These are phyloP conservation scores for Gymnosoma rotundatum DNA, from an alignment of 2,888 invertebrate genomes.

Conservation along the genomic window DNA sequence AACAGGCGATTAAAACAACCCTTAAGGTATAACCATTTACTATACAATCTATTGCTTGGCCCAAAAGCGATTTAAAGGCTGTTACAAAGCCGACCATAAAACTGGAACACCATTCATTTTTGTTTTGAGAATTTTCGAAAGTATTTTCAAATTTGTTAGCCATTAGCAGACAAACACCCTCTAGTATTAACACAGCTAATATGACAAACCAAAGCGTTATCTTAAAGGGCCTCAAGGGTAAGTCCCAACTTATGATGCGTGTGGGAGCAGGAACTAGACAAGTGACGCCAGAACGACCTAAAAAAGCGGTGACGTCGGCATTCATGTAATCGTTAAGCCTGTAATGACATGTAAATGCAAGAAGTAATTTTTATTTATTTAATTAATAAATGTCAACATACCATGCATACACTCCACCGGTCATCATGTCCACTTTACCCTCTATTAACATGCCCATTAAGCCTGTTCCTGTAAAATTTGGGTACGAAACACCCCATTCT, in stretches of 20 bases:
- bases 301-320: slow-evolving; percentile 85
- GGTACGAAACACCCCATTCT: slow-evolving; percentile 86
- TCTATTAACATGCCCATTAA: slow-evolving; percentile 85
- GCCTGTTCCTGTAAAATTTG: slow-evolving; percentile 86
- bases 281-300: slow-evolving; percentile 86
- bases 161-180: slow-evolving; percentile 81
- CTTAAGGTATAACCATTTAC: slow-evolving; percentile 74
- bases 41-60: slow-evolving; percentile 76
- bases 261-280: slow-evolving; percentile 87
- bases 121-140: background rate
- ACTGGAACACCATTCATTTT: slow-evolving; percentile 72
- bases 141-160: slow-evolving; percentile 72
- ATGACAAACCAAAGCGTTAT: slow-evolving; percentile 85
- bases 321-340: slow-evolving; percentile 85
- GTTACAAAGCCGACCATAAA: slow-evolving; percentile 75
- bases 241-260: slow-evolving; percentile 84
- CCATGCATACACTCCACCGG: slow-evolving; percentile 76
- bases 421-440: slow-evolving; percentile 84
- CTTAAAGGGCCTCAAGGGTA: slow-evolving; percentile 85
- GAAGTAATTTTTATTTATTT: background rate
- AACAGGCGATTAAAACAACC: slow-evolving; percentile 75
- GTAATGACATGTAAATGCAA: slow-evolving; percentile 74
- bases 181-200: slow-evolving; percentile 10
- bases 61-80: slow-evolving; percentile 76
- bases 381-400: slow-evolving; percentile 3